Percentiles rank a stretch among this genome's conserved stretches.
These are phyloP conservation scores for Melanotaenia boesemani DNA, from an alignment of 2,797 vertebrate genomes.

Conservation along the genomic window DNA sequence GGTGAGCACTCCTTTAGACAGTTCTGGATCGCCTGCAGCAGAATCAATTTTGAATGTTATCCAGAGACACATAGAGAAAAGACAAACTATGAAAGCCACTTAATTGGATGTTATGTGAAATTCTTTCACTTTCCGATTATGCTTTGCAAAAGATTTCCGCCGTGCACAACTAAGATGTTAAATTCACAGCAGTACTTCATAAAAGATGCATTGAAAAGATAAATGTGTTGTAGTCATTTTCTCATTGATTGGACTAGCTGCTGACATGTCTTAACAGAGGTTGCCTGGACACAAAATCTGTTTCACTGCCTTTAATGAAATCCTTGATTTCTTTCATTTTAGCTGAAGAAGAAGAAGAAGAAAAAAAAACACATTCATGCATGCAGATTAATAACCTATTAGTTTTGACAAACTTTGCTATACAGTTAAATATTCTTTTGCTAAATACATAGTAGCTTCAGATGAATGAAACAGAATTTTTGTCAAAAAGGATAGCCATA, in stretches of 20 bases:
- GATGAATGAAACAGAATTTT: not conserved
- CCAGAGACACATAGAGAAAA: constrained; percentile 25
- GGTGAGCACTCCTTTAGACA: constrained; percentile 62
- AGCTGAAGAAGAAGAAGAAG: accelerated
- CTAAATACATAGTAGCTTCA: not conserved
- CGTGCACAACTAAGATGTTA: constrained; percentile 4
- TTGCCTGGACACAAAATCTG: constrained; percentile 8
- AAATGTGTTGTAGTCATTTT: constrained; percentile 7
- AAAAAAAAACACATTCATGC: too few species aligned
- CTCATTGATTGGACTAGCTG: not conserved
- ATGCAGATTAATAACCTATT: too few species aligned
- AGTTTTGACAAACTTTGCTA: too few species aligned
- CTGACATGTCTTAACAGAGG: constrained; percentile 4
- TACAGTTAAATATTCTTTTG: too few species aligned
- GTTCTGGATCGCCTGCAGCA: constrained; percentile 59
- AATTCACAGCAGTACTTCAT: constrained; percentile 24
- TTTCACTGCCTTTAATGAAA: not conserved
- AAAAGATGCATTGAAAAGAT: constrained; percentile 26
- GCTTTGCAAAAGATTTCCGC: constrained; percentile 7
- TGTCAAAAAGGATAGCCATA: not conserved
- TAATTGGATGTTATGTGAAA: constrained; percentile 57
- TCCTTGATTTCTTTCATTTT: not conserved
- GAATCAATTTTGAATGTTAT: constrained; percentile 70
- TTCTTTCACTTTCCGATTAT: constrained; percentile 25
- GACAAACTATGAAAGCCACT: constrained; percentile 36